These are phyloP conservation scores for Progne subis DNA, from an alignment of 2,113 vertebrate genomes.

Conservation along the genomic window DNA sequence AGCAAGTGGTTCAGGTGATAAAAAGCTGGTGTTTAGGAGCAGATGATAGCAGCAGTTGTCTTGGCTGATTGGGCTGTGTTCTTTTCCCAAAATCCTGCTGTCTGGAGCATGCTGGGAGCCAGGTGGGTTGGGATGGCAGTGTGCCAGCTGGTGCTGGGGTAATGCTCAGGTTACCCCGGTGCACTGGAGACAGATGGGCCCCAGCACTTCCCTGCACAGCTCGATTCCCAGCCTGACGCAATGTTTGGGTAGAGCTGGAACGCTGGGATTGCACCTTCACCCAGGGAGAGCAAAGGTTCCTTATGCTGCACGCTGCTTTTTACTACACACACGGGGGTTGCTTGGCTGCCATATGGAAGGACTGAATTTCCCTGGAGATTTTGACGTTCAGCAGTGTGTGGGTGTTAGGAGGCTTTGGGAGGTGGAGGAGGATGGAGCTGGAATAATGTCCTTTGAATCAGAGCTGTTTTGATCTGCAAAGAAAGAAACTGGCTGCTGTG, in stretches of 20 bases:
- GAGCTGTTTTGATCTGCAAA: background rate
- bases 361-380: background rate
- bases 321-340: background rate
- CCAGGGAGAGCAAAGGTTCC: background rate
- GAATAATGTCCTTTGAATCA: constrained; percentile 26
- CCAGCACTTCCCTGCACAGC: background rate
- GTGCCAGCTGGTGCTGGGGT: background rate
- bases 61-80: background rate
- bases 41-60: background rate
- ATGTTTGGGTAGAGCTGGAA: background rate
- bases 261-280: background rate
- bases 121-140: background rate
- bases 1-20: background rate
- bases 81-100: background rate
- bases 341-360: background rate
- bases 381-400: background rate
- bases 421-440: constrained; percentile 13
- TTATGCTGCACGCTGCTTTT: accelerated
- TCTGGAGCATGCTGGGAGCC: background rate
- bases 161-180: accelerated
- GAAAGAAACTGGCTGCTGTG: background rate
- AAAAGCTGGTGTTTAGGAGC: background rate
- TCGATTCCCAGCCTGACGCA: accelerated
- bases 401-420: constrained; percentile 1
- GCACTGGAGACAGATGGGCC: background rate